phyloP scores from a whole-genome alignment of 2,797 vertebrate genomes.

The Columba guinea region DNA sequence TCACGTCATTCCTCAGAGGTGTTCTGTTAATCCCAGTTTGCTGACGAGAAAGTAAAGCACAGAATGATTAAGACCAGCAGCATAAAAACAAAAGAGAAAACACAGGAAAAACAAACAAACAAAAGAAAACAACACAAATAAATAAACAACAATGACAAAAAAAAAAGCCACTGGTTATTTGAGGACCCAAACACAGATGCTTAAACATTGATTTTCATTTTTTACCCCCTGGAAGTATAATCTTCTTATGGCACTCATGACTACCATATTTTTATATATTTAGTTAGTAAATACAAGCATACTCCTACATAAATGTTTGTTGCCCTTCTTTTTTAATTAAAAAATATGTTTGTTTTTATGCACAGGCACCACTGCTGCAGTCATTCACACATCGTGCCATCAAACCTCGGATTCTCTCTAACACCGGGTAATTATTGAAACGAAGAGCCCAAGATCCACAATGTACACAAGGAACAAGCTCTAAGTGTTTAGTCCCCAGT shows the following conservation, averaged over 20 bases:
- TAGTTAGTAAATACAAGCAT: not conserved
- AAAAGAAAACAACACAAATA: not conserved
- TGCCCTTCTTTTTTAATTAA: not conserved
- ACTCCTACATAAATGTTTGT: not conserved
- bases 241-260: not conserved
- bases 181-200: not conserved
- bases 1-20: not conserved
- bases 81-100: not conserved
- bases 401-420: not conserved
- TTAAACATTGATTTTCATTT: not conserved
- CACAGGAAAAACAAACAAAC: not conserved
- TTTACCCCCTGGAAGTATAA: not conserved
- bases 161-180: not conserved
- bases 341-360: not conserved
- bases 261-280: not conserved
- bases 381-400: not conserved
- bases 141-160: not conserved
- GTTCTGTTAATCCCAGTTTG: not conserved
- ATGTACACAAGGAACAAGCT: rapidly evolving
- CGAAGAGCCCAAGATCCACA: not conserved
- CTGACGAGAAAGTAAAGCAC: not conserved
- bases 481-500: rapidly evolving
- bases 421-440: rapidly evolving
- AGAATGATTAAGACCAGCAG: not conserved
- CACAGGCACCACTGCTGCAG: not conserved